phyloP scores from a whole-genome alignment of 2,797 vertebrate species.

The Podargus strigoides region DNA sequence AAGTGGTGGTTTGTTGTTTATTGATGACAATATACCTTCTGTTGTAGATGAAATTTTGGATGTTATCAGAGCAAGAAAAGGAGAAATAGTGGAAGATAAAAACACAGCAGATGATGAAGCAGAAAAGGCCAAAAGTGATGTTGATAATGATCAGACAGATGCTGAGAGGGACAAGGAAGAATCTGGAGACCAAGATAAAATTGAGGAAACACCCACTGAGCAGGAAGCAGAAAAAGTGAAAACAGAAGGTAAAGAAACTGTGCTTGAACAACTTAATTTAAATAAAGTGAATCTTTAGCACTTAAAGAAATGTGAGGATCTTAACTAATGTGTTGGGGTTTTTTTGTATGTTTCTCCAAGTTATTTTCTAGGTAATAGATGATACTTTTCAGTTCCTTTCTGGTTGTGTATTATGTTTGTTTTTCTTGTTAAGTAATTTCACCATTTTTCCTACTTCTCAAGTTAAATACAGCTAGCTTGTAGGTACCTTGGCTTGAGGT shows the following conservation, averaged over 20 bases:
- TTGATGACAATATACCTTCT: neutral
- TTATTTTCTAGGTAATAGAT: neutral
- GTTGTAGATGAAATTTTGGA: conserved; percentile 91
- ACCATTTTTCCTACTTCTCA: neutral
- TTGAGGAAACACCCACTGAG: conserved; percentile 44
- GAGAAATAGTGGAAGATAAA: conserved; percentile 86
- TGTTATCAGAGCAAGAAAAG: conserved; percentile 83
- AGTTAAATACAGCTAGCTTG: neutral
- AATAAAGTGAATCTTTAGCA: neutral
- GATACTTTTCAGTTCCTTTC: neutral
- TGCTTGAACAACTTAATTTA: neutral
- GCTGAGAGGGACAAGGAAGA: conserved; percentile 75
- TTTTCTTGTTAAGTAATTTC: neutral
- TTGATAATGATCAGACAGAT: conserved; percentile 72
- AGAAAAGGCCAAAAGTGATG: conserved; percentile 75
- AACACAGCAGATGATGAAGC: conserved; percentile 79
- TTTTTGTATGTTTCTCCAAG: neutral
- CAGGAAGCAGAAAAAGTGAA: conserved; percentile 64
- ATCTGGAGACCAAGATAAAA: conserved; percentile 68
- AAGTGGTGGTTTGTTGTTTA: neutral
- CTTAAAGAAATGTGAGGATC: too few species aligned
- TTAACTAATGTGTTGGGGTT: too few species aligned
- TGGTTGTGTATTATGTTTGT: neutral
- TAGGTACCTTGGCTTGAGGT: neutral
- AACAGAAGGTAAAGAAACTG: conserved; percentile 79